Evolutionary conservation across 2,797 vertebrate genomes (phyloP).

Genomic region (Clarias platycephalus): DNA sequence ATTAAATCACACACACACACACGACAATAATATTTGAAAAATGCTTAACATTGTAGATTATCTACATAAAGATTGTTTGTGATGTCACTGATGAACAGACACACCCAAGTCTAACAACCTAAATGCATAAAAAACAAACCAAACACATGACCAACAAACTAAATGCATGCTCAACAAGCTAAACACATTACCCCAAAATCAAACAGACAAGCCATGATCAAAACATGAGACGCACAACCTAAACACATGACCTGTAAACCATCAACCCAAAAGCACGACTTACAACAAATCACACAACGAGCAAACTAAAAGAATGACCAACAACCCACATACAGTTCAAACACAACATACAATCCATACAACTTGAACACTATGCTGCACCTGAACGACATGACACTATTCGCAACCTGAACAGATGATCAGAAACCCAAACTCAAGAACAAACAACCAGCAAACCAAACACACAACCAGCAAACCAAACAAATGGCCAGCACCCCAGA

Average conservation of each 20-base stretch:
- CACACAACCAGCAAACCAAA: background rate
- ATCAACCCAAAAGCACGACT: background rate
- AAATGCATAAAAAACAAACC: background rate
- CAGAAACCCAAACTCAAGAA: background rate
- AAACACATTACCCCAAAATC: background rate
- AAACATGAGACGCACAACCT: background rate
- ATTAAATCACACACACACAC: background rate
- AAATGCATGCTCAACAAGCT: background rate
- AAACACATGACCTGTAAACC: background rate
- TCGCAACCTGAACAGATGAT: background rate
- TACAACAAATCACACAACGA: background rate
- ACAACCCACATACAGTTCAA: too few relatives aligned
- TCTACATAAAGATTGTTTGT: background rate
- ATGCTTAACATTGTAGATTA: background rate
- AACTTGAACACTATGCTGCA: background rate
- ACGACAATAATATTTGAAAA: background rate
- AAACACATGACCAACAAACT: background rate
- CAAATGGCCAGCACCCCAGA: background rate
- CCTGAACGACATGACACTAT: too few relatives aligned
- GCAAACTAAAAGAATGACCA: background rate
- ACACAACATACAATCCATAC: background rate
- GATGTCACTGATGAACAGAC: background rate
- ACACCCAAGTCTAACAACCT: background rate
- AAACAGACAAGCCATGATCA: background rate
- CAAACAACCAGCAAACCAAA: background rate